Conservation (phyloP, 2,888 invertebrate genomes). For the Panorpa germanica region DNA sequence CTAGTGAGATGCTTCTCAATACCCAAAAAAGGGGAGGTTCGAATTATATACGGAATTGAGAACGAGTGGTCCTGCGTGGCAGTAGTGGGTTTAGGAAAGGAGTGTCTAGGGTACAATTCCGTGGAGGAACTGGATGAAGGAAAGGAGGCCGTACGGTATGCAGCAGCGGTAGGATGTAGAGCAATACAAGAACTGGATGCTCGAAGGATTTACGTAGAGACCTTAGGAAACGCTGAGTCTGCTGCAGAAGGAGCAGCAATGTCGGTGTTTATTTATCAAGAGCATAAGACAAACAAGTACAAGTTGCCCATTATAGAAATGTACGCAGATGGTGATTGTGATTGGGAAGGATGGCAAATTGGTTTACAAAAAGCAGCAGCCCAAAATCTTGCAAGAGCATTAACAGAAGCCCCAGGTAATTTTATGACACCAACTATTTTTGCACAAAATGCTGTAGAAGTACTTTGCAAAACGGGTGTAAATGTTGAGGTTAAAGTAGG, state of each 20-base stretch:
- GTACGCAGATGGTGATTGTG: no score
- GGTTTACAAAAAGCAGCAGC: slow-evolving; percentile 48
- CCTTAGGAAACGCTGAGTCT: slow-evolving; percentile 51
- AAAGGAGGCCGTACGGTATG: slow-evolving; percentile 46
- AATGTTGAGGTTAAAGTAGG: slow-evolving; percentile 29
- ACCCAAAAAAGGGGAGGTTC: slow-evolving; percentile 13
- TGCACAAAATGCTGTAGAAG: slow-evolving; percentile 20
- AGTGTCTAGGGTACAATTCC: slow-evolving; percentile 36
- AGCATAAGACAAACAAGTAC: no score
- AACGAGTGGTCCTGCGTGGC: slow-evolving; percentile 37
- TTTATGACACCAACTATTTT: slow-evolving; percentile 56
- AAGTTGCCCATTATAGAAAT: no score
- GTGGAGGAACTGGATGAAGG: slow-evolving; percentile 45
- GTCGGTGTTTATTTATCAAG: slow-evolving; percentile 42
- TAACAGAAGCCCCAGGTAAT: slow-evolving; percentile 62
- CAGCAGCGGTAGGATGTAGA: slow-evolving; percentile 32
- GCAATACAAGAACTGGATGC: slow-evolving; percentile 30
- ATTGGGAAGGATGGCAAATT: slow-evolving; percentile 40
- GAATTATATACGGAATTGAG: slow-evolving; percentile 40
- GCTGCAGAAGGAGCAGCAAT: slow-evolving; percentile 52
- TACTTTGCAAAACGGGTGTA: slow-evolving; percentile 17
- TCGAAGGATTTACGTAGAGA: slow-evolving; percentile 38
- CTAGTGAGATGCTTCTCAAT: no score
- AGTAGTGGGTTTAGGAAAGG: slow-evolving; percentile 45
- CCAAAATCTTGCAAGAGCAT: slow-evolving; percentile 50